Evolutionary conservation across 2,888 invertebrate genomes (phyloP), one percentile per base, ranked within the genome.

Genomic region (Alloplasta piceator): DNA sequence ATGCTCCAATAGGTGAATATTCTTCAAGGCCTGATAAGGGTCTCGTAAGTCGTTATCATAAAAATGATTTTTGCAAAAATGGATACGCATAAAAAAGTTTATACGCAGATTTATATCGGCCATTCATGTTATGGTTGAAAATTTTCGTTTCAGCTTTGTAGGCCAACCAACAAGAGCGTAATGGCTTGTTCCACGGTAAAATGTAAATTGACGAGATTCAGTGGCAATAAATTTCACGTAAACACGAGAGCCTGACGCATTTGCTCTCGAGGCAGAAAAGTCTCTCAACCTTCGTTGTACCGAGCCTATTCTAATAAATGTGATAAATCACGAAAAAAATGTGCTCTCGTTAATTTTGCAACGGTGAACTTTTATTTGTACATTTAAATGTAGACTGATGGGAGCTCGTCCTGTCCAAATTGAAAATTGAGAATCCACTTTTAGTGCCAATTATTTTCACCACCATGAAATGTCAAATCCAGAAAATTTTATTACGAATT

Each of bases 141-240:
- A 26, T 26, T 26, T 26, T 26, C 26, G 26, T 26, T 26, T 26
- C 26, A 26, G 10, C 14, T 46, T 16, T 38, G 3, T 38, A 48
- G 46, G 6, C 56, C 5, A n/a, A 48, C 36, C 12, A 46, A 48
- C 39, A 36, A 52, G 66, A 50, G 16, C 7, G 36, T 70, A 46
- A 9, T n/a, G 26, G 26, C 43, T 58, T 56, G 9, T 46, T 70
- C 10, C 52, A 10, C 48, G 16, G 39, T 55, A 67, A 67, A 67
- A 67, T 55, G 10, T n/a, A 38, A 38, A 67, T 67, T 38, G 39
- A 67, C 41, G 16, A 26, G 38, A 67, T 46, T 58, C 58, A 46
- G 41, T 39, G 70, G 12, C 38, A 36, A 55, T 68, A 68, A 68
- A 70, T 70, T 58, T 60, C 38, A 58, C 58, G 58, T 10, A 7